phyloP scores from a whole-genome alignment of 1,140 invertebrate species.

The Oscheius sp. region DNA sequence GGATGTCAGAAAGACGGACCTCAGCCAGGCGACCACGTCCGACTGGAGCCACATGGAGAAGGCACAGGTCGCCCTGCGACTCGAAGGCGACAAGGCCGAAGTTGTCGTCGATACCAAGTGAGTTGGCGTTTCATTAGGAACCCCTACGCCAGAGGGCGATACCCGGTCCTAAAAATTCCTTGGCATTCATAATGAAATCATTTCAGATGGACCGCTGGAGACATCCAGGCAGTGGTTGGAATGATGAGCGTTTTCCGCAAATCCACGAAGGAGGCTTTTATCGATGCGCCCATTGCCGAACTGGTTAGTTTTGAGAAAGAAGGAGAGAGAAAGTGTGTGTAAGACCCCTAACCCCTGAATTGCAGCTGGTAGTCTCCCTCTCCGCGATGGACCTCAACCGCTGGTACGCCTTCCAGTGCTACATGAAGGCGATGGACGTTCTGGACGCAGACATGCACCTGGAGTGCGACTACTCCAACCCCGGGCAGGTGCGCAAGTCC shows the following conservation, averaged over 20 bases:
- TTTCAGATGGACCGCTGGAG: conserved; percentile 46
- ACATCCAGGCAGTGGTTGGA: conserved; percentile 45
- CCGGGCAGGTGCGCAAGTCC: conserved; percentile 17
- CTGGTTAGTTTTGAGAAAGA: conserved; percentile 50
- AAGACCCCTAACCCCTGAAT: conserved; percentile 5
- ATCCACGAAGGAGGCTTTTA: conserved; percentile 34
- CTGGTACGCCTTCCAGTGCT: conserved; percentile 58
- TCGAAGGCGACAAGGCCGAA: neutral
- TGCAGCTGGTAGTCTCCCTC: conserved; percentile 52
- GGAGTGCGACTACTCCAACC: conserved; percentile 9
- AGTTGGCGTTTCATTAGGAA: neutral
- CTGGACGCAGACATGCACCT: conserved; percentile 51
- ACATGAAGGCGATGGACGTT: conserved; percentile 48
- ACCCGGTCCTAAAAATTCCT: neutral
- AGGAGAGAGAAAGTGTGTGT: neutral
- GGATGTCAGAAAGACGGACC: conserved; percentile 29
- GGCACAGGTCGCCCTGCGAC: conserved; percentile 19
- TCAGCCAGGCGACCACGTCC: conserved; percentile 1
- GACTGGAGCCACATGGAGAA: conserved; percentile 1
- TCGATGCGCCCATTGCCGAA: conserved; percentile 57
- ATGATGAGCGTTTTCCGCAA: conserved; percentile 44
- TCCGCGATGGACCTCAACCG: conserved; percentile 53
- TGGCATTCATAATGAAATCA: neutral
- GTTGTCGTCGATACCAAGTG: conserved; percentile 26
- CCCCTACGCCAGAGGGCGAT: neutral